Conservation (phyloP, 2,888 invertebrate genomes). For the Zaprionus obscuricornis region DNA sequence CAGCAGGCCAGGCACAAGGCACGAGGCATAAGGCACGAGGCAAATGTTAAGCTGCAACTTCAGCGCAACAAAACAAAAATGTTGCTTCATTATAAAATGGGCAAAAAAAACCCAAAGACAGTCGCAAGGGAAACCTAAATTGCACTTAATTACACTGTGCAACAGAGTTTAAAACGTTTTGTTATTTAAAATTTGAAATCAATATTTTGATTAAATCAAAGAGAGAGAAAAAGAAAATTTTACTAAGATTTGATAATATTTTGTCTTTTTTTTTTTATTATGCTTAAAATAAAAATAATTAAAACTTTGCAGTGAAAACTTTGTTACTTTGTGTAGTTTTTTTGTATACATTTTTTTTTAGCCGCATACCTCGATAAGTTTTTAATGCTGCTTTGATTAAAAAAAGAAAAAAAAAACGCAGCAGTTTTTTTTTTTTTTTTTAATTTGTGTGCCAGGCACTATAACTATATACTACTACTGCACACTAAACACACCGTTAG, state of each 20-base stretch:
- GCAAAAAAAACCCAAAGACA: constrained; percentile 5
- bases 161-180: constrained; percentile 8
- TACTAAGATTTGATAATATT: too few species aligned
- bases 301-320: neutral
- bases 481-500: too few species aligned
- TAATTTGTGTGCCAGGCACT: constrained; percentile 67
- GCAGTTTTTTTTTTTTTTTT: constrained; percentile 78
- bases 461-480: neutral
- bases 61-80: constrained; percentile 42
- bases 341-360: constrained; percentile 9
- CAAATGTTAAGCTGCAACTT: constrained; percentile 60
- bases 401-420: too few species aligned
- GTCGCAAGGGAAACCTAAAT: neutral
- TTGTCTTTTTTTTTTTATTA: too few species aligned
- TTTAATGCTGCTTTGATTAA: constrained; percentile 77
- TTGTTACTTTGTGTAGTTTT: constrained; percentile 25
- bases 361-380: constrained; percentile 34
- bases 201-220: neutral
- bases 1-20: too few species aligned
- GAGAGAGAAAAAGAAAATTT: too few species aligned
- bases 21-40: too few species aligned
- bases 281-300: too few species aligned
- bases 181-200: neutral
- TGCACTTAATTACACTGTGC: constrained; percentile 42
- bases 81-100: constrained; percentile 47